These are phyloP conservation scores for Coptodon rendalli DNA, from an alignment of 2,113 vertebrate species.

Conservation along the genomic window DNA sequence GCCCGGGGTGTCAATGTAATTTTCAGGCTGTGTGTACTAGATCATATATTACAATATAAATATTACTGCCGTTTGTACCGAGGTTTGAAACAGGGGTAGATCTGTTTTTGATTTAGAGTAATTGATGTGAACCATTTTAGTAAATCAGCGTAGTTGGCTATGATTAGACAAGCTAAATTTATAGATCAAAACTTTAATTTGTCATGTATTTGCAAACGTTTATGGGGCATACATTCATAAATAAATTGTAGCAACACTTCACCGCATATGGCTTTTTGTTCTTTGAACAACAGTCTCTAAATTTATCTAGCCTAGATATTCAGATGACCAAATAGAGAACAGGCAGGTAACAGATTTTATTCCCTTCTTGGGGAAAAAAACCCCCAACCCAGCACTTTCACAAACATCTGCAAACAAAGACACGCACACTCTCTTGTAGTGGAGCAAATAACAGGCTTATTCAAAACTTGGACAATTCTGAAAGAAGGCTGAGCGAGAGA, in stretches of 20 bases:
- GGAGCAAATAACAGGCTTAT: conserved; percentile 34
- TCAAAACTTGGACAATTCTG: conserved; percentile 22
- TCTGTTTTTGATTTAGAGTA: conserved; percentile 39
- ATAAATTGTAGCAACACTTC: background rate
- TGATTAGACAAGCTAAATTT: conserved; percentile 33
- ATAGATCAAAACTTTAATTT: background rate
- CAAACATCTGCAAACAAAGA: background rate
- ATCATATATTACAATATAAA: conserved; percentile 38
- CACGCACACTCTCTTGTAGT: background rate
- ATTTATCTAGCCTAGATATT: conserved; percentile 27
- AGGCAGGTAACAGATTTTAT: conserved; percentile 46
- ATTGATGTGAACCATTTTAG: conserved; percentile 15
- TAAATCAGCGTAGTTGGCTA: background rate
- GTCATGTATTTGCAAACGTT: conserved; percentile 3
- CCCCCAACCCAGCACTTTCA: background rate
- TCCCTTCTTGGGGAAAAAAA: conserved; percentile 33
- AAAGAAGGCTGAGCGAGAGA: background rate
- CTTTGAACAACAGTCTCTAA: conserved; percentile 15
- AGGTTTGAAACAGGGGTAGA: background rate
- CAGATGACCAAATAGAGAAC: conserved; percentile 20
- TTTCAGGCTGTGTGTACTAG: background rate
- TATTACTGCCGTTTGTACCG: conserved; percentile 12
- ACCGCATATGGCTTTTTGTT: conserved; percentile 8
- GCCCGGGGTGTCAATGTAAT: conserved; percentile 23
- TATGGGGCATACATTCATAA: conserved; percentile 16